Base-by-base conservation (phyloP, 2,797 vertebrate genomes). In the Trichosurus vulpecula region DNA sequence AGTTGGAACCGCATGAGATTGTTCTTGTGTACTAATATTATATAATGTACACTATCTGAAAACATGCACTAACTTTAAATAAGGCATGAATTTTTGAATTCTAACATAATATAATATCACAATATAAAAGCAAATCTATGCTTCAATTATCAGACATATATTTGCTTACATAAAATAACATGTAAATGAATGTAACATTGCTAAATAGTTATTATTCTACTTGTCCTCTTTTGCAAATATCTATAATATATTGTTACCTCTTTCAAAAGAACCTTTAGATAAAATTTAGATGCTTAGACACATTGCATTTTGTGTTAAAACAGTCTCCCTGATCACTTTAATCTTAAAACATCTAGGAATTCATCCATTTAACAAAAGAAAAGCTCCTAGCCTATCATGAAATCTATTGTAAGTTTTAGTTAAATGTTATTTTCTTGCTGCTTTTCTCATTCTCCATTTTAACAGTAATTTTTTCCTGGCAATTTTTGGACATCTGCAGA, bases 401-500 rank as follows among this genome's bases (percentile, higher is more conserved):
- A 57, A 94, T 96, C 19, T 0, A 19, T 61, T 25, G 54, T 4
- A 58, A 95, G 53, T 22, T 35, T 91, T 61, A 52, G n/a, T 54
- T 6, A 52, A 13, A 35, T 6, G 30, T 54, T 54, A 27, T 54
- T 90, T 90, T 96, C 91, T 52, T 54, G 11, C 30, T 90, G 1
- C 12, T 19, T 53, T 90, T 54, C 2, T 92, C n/a, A 53, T 54
- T 47, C 47, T 95, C 53, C 87, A 92, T 92, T 30, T 54, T 47
- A 12, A 25, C 29, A 51, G 31, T 51, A 41, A 22, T 89, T 95
- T 92, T 93, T 52, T 31, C 31, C 6, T 22, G 27, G 4, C 53
- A 25, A 61, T 41, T 91, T 96, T 96, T 92, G 35, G 97, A 90
- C 11, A 55, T 57, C 22, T 92, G 27, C 10, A 57, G 54, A 94